Evolutionary conservation across 1,140 invertebrate species (phyloP), one percentile per base, ranked within the genome.

Genomic region (Dendrolimus kikuchii): DNA sequence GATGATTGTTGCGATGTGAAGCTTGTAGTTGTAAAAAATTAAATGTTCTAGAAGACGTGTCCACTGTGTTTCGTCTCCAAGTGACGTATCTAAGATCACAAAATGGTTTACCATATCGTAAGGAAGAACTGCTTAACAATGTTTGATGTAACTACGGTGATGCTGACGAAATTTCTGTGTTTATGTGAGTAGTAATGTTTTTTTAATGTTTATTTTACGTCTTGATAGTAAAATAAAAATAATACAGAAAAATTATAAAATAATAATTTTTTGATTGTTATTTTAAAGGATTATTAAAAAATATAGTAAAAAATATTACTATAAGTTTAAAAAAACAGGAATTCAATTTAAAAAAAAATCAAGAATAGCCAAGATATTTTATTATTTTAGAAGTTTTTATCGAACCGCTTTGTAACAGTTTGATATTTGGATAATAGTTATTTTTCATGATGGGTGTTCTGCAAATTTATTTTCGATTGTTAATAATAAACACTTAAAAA

Each of bases 181-280:
- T 74, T 85, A 74, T 68, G 81, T 85, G 62, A 85, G 81, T 82
- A 60, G 9, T 37, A 53, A 49, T 49, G 46, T 45, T 39, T 39
- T 40, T 50, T 6, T 7, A 7, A 40, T 40, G 0, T 40, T 50
- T 40, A 40, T 40, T 50, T 50, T 10, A n/a, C 9, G 41, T 8
- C 5, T 10, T 49, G 6, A 50, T 2, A n/a, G 6, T 23, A 37
- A 38, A 37, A 37, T 48, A 48, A 48, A 8, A 23, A 23, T 23
- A 23, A 2, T 1, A 3, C 23, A 23, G 3, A 23, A 23, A 23
- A 42, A 42, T 7, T 42, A 7, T 0, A 42, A 49, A 9, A 40
- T 9, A 39, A 9, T 39, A 39, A 7, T 48, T 8, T 23, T 23
- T 23, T 23, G 23, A 2, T 23, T 23, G 23, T 23, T 3, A 23